Base-by-base conservation (phyloP, 2,113 vertebrate species). In the Coptodon bakossiorum region DNA sequence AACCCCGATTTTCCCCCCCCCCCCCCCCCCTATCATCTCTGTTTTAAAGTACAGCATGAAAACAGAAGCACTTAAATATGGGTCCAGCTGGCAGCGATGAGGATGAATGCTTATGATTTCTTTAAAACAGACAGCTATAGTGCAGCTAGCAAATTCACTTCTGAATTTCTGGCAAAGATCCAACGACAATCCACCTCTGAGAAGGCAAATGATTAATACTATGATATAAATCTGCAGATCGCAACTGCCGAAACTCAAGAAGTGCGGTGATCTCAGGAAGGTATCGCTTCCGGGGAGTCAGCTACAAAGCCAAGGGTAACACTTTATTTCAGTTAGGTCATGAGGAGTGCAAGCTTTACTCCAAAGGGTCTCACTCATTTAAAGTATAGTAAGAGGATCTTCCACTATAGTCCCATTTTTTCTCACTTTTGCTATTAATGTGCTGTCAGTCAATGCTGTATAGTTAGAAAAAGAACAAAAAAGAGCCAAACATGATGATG, bases 291-390 rank as follows among this genome's bases (percentile, higher is more conserved):
- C 31, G 50, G 79, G 40, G 54, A 91, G 81, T 90, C 89, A 88
- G 81, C 90, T 78, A 52, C 86, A 89, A 95, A 94, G 89, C 86
- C 73, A 31, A 45, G 76, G 83, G 86, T 89, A 57, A 68, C 52
- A 24, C 84, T 91, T 91, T 93, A 93, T 92, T 95, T 93, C 94
- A 91, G 92, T 88, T n/a, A 68, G 90, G 78, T 88, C 88, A 89
- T 59, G 83, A 82, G 85, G 82, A 87, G 31, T 52, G 61, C 79
- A 57, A 66, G 76, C 81, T 82, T 81, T 73, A 63, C 63, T 86
- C 79, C 57, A 66, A 78, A 57, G 59, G 85, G 79, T 82, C n/a
- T 83, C 73, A 57, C 53, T 88, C 40, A 85, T 84, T 89, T 81
- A 66, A 87, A 90, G 48, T 48, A 86, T 7, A 71, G 81, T 59